phyloP scores from a whole-genome alignment of 2,113 vertebrate species.

The Odontesthes bonariensis region DNA sequence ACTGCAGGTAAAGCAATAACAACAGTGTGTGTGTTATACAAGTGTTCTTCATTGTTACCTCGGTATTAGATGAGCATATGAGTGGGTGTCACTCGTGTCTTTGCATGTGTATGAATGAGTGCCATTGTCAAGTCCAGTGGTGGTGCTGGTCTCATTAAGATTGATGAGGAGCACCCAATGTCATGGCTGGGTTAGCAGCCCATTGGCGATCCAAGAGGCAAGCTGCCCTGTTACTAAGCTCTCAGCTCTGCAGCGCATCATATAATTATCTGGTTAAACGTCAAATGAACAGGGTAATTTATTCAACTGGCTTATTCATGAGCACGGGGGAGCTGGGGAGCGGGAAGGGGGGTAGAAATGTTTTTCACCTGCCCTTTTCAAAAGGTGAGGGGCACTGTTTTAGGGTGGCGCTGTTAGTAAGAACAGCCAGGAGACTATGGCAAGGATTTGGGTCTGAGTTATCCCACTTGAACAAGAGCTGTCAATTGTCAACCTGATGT shows the following conservation, averaged over 20 bases:
- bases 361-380: constrained; percentile 66
- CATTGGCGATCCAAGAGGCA: constrained; percentile 62
- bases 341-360: constrained; percentile 41
- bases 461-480: not conserved
- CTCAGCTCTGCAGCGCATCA: constrained; percentile 53
- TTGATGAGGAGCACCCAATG: constrained; percentile 78
- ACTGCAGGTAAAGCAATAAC: too few relatives aligned
- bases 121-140: constrained; percentile 74
- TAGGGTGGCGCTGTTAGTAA: constrained; percentile 41
- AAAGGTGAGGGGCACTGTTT: constrained; percentile 56
- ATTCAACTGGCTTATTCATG: constrained; percentile 82
- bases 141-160: constrained; percentile 78
- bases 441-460: not conserved
- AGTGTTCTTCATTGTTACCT: too few relatives aligned
- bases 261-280: constrained; percentile 81
- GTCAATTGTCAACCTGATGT: not conserved
- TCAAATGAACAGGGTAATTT: constrained; percentile 80
- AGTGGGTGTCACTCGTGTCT: constrained; percentile 37
- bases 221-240: constrained; percentile 53
- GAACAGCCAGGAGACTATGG: constrained; percentile 12
- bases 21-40: too few relatives aligned
- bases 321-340: not conserved
- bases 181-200: constrained; percentile 79
- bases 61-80: not conserved
- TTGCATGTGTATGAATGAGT: constrained; percentile 23